Conservation (phyloP, 2,113 vertebrate genomes). For the Odontesthes bonariensis region DNA sequence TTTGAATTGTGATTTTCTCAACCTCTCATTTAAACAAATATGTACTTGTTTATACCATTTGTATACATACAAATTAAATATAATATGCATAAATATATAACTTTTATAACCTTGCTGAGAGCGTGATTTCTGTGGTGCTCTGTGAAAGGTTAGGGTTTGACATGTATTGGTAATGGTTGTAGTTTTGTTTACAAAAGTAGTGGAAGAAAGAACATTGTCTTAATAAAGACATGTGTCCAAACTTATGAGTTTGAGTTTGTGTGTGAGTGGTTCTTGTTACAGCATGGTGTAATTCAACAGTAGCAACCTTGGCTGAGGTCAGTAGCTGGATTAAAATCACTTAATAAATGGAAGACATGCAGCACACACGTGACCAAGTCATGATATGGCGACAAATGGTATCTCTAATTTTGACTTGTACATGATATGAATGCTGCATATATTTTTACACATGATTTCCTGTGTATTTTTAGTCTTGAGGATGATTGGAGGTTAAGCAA, state of each 20-base stretch:
- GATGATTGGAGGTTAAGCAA: slow-evolving; percentile 47
- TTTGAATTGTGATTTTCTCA: too few species aligned
- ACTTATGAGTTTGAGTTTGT: background rate
- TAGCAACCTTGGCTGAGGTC: slow-evolving; percentile 36
- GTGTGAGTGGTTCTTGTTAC: background rate
- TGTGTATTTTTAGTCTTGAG: slow-evolving; percentile 58
- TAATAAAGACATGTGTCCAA: too few species aligned
- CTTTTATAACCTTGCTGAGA: too few species aligned
- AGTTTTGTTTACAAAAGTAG: too few species aligned
- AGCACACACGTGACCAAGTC: background rate
- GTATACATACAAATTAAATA: too few species aligned
- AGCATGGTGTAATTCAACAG: slow-evolving; percentile 16
- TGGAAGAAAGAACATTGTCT: too few species aligned
- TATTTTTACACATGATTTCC: slow-evolving; percentile 49
- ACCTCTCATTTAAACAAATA: too few species aligned
- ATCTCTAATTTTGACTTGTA: slow-evolving; percentile 30
- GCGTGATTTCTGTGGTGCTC: too few species aligned
- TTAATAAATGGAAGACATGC: slow-evolving; percentile 50
- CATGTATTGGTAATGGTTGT: too few species aligned
- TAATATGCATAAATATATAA: too few species aligned
- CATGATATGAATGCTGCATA: slow-evolving; percentile 6
- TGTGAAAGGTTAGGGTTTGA: too few species aligned
- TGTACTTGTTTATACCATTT: too few species aligned
- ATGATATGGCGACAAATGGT: slow-evolving; percentile 24
- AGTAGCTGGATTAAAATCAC: slow-evolving; percentile 39